These are phyloP conservation scores for Phenganax marumi DNA, from an alignment of 92 coral and sea anemone species.

Conservation along the genomic window DNA sequence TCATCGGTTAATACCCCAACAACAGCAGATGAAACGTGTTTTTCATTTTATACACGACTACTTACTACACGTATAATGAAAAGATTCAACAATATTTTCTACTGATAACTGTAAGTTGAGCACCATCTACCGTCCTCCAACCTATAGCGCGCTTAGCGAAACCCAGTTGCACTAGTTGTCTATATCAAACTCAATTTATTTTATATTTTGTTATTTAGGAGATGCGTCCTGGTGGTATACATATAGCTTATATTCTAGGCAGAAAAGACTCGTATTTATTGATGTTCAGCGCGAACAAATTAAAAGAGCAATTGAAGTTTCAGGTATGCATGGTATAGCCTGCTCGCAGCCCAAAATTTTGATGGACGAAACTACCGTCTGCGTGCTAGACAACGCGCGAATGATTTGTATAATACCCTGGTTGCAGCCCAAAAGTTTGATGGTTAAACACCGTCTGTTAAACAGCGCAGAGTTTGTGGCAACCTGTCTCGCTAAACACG, in stretches of 20 bases:
- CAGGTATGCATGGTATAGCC: slow-evolving; percentile 56
- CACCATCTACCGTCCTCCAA: too few relatives aligned
- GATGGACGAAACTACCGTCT: too few relatives aligned
- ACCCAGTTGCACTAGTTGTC: not conserved
- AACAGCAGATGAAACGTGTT: too few relatives aligned
- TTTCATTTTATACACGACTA: too few relatives aligned
- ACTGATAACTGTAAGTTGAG: too few relatives aligned
- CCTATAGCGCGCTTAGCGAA: too few relatives aligned
- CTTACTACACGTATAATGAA: too few relatives aligned
- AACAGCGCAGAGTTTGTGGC: too few relatives aligned
- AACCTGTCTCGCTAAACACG: not conserved
- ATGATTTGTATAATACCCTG: too few relatives aligned
- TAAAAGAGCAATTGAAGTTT: slow-evolving; percentile 93
- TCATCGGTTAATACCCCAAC: not conserved
- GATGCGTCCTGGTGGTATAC: slow-evolving; percentile 90
- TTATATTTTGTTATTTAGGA: slow-evolving; percentile 60
- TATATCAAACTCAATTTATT: not conserved
- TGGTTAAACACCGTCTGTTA: not conserved
- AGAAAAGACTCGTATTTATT: slow-evolving; percentile 91
- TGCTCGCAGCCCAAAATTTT: not conserved
- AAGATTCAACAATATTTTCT: too few relatives aligned
- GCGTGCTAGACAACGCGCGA: too few relatives aligned
- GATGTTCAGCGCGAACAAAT: slow-evolving; percentile 86
- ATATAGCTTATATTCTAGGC: slow-evolving; percentile 82
- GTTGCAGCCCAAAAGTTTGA: not conserved